phyloP scores from a whole-genome alignment of 2,888 invertebrate species.

The Micropterix aruncella region DNA sequence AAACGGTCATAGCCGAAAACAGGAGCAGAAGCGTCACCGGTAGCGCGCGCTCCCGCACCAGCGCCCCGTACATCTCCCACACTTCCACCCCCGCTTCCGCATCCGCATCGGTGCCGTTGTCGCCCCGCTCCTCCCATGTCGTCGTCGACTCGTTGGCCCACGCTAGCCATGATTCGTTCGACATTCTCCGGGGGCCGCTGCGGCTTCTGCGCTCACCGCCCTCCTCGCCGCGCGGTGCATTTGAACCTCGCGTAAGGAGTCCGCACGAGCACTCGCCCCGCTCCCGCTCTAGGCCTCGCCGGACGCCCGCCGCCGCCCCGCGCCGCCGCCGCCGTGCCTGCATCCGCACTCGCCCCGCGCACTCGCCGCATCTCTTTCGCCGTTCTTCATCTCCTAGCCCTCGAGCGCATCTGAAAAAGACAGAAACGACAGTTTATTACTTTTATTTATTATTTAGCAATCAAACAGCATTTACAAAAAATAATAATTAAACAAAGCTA shows the following conservation, averaged over 20 bases:
- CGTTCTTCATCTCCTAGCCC: too few species aligned
- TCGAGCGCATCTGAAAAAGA: too few species aligned
- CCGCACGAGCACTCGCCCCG: too few species aligned
- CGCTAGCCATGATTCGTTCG: constrained; percentile 13
- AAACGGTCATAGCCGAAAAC: constrained; percentile 85
- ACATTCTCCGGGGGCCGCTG: constrained; percentile 1
- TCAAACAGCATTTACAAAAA: too few species aligned
- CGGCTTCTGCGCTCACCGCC: constrained; percentile 3
- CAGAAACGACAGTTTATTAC: too few species aligned
- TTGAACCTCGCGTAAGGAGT: neutral
- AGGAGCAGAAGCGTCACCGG: constrained; percentile 70
- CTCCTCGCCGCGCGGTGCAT: constrained; percentile 18
- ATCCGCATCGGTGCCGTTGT: constrained; percentile 17
- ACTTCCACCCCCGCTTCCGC: constrained; percentile 21
- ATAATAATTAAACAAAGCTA: too few species aligned
- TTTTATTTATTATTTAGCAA: too few species aligned
- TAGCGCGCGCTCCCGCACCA: constrained; percentile 52
- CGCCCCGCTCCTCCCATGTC: constrained; percentile 20
- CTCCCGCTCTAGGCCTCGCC: too few species aligned
- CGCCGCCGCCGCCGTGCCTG: too few species aligned
- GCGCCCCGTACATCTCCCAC: constrained; percentile 33
- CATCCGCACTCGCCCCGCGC: too few species aligned
- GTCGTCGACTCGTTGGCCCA: constrained; percentile 19
- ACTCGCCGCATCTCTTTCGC: too few species aligned
- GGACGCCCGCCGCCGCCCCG: too few species aligned